These are phyloP conservation scores for Neolamprologus cancellatus DNA, from an alignment of 2,113 vertebrate genomes.

Conservation along the genomic window DNA sequence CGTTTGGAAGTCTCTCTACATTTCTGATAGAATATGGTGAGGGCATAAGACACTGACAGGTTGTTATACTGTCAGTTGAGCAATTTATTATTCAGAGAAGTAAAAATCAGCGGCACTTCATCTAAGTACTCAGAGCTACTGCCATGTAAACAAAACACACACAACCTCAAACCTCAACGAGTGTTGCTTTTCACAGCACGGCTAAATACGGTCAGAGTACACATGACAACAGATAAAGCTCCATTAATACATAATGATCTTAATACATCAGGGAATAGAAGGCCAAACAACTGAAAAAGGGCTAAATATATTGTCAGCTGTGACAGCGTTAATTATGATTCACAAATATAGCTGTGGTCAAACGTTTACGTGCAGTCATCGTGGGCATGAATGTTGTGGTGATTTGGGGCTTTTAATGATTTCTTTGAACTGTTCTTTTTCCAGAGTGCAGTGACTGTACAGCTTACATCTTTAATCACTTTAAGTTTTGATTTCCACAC, in stretches of 20 bases:
- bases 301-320: not conserved
- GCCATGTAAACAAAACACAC: not conserved
- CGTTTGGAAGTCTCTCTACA: not conserved
- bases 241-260: not conserved
- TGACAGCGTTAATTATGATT: not conserved
- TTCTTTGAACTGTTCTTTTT: not conserved
- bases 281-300: not conserved
- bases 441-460: not conserved
- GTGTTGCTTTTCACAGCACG: not conserved
- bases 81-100: not conserved
- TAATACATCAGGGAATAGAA: not conserved
- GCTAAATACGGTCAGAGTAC: not conserved
- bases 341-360: not conserved
- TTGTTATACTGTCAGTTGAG: not conserved
- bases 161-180: not conserved
- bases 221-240: not conserved
- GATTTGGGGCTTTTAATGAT: not conserved
- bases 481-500: not conserved
- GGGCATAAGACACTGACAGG: not conserved
- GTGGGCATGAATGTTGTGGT: not conserved
- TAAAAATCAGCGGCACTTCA: not conserved
- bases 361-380: not conserved
- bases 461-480: not conserved
- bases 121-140: not conserved
- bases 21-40: constrained; percentile 2